Evolutionary conservation across 2,888 invertebrate genomes (phyloP).

Genomic region (Amiota communis): DNA sequence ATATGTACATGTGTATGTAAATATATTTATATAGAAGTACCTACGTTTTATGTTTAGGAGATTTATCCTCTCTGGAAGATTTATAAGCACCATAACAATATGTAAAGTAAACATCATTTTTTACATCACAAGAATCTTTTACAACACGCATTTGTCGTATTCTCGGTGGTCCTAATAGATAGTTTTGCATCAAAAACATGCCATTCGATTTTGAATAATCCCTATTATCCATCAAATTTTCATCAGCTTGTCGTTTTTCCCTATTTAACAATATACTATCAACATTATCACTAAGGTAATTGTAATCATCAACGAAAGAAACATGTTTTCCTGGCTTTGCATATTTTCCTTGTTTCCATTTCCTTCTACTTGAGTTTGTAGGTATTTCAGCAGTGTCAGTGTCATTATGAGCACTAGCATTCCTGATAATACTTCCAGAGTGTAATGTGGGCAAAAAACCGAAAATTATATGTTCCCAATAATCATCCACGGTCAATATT

Average conservation of each 20-base stretch:
- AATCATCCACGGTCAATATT: constrained; percentile 10
- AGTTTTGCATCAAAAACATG: constrained; percentile 32
- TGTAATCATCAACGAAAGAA: background rate
- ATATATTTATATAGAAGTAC: background rate
- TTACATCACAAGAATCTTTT: background rate
- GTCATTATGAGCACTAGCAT: no score
- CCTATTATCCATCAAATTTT: no score
- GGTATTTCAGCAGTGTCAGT: no score
- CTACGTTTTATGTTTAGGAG: background rate
- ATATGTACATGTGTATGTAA: no score
- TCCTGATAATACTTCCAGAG: background rate
- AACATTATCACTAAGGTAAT: background rate
- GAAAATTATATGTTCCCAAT: constrained; percentile 31
- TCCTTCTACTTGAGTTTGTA: no score
- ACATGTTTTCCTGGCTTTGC: no score
- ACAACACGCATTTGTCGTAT: constrained; percentile 38
- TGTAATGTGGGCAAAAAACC: constrained; percentile 26
- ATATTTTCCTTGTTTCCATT: no score
- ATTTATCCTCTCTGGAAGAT: constrained; percentile 27
- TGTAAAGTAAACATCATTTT: background rate
- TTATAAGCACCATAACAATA: constrained; percentile 35
- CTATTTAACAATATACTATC: no score
- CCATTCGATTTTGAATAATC: constrained; percentile 13
- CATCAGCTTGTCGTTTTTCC: no score
- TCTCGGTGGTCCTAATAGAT: constrained; percentile 42